Percentiles rank a stretch among this genome's conserved stretches.
phyloP scores from a whole-genome alignment of 2,888 invertebrate genomes.

The Hesperia comma region DNA sequence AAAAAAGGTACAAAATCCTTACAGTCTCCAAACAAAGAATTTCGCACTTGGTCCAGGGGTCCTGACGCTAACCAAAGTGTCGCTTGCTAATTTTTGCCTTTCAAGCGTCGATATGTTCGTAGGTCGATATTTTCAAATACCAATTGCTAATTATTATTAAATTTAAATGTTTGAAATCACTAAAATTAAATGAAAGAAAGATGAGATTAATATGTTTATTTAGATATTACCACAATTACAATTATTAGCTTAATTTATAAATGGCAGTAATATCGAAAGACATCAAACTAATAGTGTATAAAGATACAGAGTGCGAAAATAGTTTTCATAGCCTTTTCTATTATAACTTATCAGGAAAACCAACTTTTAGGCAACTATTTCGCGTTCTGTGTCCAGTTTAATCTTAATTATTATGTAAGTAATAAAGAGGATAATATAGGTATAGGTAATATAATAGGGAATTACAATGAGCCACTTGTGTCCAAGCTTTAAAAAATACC shows the following conservation, averaged over 20 bases:
- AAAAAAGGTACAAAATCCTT: too few species aligned
- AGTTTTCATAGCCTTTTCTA: conserved; percentile 2
- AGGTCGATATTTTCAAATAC: too few species aligned
- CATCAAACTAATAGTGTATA: conserved; percentile 13
- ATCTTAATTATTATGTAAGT: background rate
- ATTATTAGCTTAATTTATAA: conserved; percentile 14
- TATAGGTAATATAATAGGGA: conserved; percentile 5
- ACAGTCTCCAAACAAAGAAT: too few species aligned
- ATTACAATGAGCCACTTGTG: conserved; percentile 6
- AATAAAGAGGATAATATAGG: conserved; percentile 2
- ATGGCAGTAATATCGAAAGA: conserved; percentile 30
- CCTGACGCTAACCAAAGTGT: too few species aligned
- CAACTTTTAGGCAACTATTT: conserved; percentile 12
- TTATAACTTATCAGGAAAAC: background rate
- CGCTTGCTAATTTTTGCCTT: too few species aligned
- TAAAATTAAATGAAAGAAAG: background rate
- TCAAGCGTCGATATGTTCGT: too few species aligned
- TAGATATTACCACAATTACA: conserved; percentile 32
- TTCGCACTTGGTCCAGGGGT: too few species aligned
- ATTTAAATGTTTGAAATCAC: too few species aligned
- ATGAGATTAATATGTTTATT: conserved; percentile 28
- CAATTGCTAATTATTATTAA: too few species aligned
- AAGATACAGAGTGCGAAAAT: conserved; percentile 31
- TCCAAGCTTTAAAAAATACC: conserved; percentile 35
- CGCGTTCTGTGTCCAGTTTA: conserved; percentile 19